These are phyloP conservation scores for Pachliopta kotzebuea DNA, from an alignment of 2,888 invertebrate species.

Conservation along the genomic window DNA sequence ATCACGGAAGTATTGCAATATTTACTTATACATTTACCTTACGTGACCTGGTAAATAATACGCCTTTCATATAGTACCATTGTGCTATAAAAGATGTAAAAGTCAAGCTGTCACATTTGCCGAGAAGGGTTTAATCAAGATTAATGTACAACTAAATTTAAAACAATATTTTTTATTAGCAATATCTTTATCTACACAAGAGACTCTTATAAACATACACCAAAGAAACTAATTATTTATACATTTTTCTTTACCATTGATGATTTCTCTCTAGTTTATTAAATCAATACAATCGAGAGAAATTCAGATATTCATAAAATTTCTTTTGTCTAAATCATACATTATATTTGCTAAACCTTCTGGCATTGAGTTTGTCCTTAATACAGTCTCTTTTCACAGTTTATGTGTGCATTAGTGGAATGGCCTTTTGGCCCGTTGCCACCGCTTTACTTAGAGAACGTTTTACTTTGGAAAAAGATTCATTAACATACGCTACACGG, in stretches of 20 bases:
- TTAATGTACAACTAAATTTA: too few species aligned
- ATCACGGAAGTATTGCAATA: conserved; percentile 2
- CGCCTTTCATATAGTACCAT: too few species aligned
- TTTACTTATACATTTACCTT: not conserved
- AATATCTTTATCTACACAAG: too few species aligned
- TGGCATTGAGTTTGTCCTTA: conserved; percentile 24
- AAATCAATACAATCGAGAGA: not conserved
- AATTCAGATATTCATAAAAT: not conserved
- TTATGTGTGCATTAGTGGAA: conserved; percentile 29
- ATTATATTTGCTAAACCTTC: conserved; percentile 19
- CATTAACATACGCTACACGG: conserved; percentile 34
- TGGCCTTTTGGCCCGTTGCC: conserved; percentile 27
- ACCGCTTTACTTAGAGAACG: conserved; percentile 27
- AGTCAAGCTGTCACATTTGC: too few species aligned
- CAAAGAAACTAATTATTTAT: too few species aligned
- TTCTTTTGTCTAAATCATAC: not conserved
- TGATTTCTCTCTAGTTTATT: not conserved
- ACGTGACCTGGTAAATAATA: not conserved
- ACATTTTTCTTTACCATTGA: not conserved
- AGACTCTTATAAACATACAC: too few species aligned
- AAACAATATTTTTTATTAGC: too few species aligned
- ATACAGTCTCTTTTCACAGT: conserved; percentile 29
- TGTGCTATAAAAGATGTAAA: too few species aligned
- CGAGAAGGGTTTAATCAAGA: too few species aligned
- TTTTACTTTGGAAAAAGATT: conserved; percentile 30